These are phyloP conservation scores for Steinernema carpocapsae DNA, from an alignment of 2,888 invertebrate genomes.

Conservation along the genomic window DNA sequence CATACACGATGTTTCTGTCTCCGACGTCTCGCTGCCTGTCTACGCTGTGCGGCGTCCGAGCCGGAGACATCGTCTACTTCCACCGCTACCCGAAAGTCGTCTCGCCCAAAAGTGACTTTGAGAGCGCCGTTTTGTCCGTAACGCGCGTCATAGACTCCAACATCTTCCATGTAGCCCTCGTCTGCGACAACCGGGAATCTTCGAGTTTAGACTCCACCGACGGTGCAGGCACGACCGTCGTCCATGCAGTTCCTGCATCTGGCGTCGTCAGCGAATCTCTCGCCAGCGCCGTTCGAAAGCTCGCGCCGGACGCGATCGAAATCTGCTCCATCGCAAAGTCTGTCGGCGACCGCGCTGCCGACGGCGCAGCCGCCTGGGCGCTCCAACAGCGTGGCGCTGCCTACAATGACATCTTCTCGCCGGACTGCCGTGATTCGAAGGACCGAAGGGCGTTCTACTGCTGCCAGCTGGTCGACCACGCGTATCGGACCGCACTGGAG, in stretches of 20 bases:
- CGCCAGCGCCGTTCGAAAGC: slow-evolving; percentile 29
- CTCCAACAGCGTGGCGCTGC: slow-evolving; percentile 42
- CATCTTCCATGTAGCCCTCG: slow-evolving; percentile 43
- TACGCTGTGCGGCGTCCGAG: slow-evolving; percentile 26
- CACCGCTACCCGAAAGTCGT: slow-evolving; percentile 30
- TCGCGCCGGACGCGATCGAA: slow-evolving; percentile 42
- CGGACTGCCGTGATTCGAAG: slow-evolving; percentile 42
- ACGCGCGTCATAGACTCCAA: slow-evolving; percentile 39
- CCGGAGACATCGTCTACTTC: slow-evolving; percentile 46
- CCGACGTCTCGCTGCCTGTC: slow-evolving; percentile 10
- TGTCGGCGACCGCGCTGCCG: slow-evolving; percentile 38
- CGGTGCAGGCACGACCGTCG: slow-evolving; percentile 27
- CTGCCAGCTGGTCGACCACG: slow-evolving; percentile 45
- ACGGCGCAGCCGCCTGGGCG: slow-evolving; percentile 41
- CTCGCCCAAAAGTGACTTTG: slow-evolving; percentile 29
- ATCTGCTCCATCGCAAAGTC: slow-evolving; percentile 35
- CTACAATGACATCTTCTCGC: slow-evolving; percentile 52
- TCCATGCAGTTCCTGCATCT: slow-evolving; percentile 36
- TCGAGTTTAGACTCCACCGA: too few species aligned
- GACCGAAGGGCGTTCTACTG: slow-evolving; percentile 46
- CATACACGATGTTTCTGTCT: slow-evolving; percentile 4
- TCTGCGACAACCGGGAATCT: slow-evolving; percentile 31
- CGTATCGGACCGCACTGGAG: slow-evolving; percentile 5
- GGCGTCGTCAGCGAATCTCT: slow-evolving; percentile 41
- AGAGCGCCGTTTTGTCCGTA: slow-evolving; percentile 39